These are phyloP conservation scores for Agrotis puta DNA, from an alignment of 2,888 invertebrate species.

Conservation along the genomic window DNA sequence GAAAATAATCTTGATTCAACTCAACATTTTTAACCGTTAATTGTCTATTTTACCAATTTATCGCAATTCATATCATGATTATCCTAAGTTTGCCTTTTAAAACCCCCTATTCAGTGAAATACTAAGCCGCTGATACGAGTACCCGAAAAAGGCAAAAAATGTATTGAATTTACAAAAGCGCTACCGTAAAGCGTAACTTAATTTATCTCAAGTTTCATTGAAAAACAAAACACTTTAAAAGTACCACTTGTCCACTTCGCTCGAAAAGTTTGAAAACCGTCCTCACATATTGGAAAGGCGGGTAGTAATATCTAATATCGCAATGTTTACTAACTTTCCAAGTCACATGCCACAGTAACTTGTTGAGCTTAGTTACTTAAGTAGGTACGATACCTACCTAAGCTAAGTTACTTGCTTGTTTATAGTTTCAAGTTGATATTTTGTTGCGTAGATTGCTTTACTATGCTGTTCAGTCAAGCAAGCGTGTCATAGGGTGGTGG, in stretches of 20 bases:
- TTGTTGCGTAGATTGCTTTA: neutral
- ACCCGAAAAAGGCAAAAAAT: neutral
- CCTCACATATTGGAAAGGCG: neutral
- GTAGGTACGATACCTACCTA: neutral
- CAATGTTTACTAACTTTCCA: slow-evolving; percentile 7
- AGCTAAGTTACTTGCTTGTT: neutral
- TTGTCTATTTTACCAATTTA: too few relatives aligned
- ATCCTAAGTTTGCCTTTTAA: too few relatives aligned
- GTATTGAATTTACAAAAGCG: neutral
- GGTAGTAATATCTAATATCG: slow-evolving; percentile 12
- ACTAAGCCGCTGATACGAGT: too few relatives aligned
- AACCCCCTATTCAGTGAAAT: too few relatives aligned
- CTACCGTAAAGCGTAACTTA: neutral
- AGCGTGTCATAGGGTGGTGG: too few relatives aligned
- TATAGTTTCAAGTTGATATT: neutral
- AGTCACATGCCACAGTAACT: slow-evolving; percentile 14
- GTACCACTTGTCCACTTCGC: neutral
- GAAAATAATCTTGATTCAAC: too few relatives aligned
- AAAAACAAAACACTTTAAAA: neutral
- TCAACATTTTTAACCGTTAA: too few relatives aligned
- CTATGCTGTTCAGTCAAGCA: neutral
- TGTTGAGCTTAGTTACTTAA: slow-evolving; percentile 3
- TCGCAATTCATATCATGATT: too few relatives aligned
- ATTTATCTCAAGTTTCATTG: neutral
- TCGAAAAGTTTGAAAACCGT: neutral